A percentile compares a stretch with the other conserved stretches of the same genome.
Evolutionary conservation across 2,113 vertebrate species (phyloP).

Genomic region (Psammodynastes pulverulentus): DNA sequence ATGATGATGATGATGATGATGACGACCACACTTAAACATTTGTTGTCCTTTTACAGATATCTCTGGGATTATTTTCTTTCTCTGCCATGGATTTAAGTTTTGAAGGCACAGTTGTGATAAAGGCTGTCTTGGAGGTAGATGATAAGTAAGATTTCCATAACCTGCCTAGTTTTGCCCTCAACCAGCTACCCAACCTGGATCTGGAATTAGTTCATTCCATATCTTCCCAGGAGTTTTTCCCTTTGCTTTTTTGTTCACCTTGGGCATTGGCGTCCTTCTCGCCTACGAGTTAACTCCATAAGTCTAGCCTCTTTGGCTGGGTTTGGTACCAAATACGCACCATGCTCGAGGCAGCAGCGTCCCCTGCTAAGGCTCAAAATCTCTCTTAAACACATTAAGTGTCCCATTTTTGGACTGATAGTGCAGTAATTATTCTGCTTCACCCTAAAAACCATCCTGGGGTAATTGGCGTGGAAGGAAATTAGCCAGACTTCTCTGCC

Average conservation of each 20-base stretch:
- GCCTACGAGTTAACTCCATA: constrained; percentile 49
- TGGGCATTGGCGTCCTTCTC: constrained; percentile 71
- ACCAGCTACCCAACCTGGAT: constrained; percentile 75
- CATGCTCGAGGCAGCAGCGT: constrained; percentile 73
- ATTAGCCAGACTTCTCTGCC: constrained; percentile 86
- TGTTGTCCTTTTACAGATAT: constrained; percentile 46
- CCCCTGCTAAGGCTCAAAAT: constrained; percentile 79
- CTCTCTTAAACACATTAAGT: constrained; percentile 92
- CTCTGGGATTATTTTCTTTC: constrained; percentile 54
- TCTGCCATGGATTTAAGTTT: constrained; percentile 41
- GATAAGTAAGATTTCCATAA: constrained; percentile 82
- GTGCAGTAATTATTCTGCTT: constrained; percentile 95
- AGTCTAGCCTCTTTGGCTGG: constrained; percentile 51
- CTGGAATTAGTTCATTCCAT: constrained; percentile 74
- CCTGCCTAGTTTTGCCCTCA: constrained; percentile 75
- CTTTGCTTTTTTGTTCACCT: constrained; percentile 74
- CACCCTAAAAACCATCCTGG: constrained; percentile 88
- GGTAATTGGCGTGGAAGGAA: constrained; percentile 88
- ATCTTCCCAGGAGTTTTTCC: constrained; percentile 72
- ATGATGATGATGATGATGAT: neutral
- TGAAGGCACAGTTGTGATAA: constrained; percentile 69
- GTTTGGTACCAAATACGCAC: constrained; percentile 62
- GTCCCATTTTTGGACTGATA: constrained; percentile 92
- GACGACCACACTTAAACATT: neutral
- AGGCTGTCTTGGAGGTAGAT: constrained; percentile 68